phyloP scores from a whole-genome alignment of 2,797 vertebrate genomes.

The Myoxocephalus aenaeus region DNA sequence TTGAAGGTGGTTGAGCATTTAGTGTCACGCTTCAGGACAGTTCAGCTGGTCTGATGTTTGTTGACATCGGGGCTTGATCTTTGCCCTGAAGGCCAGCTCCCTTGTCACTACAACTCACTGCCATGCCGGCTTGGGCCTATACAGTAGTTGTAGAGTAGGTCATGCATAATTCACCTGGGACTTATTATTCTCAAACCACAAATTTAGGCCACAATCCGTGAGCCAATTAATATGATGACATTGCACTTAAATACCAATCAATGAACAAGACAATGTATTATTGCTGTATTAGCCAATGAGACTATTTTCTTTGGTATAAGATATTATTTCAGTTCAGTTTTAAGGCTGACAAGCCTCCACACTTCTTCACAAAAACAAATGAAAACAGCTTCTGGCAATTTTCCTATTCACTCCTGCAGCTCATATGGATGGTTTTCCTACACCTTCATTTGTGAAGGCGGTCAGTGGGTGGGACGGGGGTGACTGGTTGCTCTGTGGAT shows the following conservation, averaged over 20 bases:
- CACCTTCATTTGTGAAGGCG: constrained; percentile 59
- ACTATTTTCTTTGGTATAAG: not conserved
- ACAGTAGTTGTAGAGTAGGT: not conserved
- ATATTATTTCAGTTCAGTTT: constrained; percentile 19
- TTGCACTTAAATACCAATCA: not conserved
- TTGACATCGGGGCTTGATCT: constrained; percentile 1
- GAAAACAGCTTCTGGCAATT: constrained; percentile 40
- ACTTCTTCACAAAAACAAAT: constrained; percentile 25
- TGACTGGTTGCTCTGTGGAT: constrained; percentile 45
- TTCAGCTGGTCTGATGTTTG: not conserved
- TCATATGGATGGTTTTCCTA: constrained; percentile 42
- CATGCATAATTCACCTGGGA: not conserved
- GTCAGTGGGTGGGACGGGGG: constrained; percentile 68
- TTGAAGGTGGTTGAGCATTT: not conserved
- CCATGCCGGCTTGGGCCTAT: not conserved
- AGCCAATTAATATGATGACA: constrained; percentile 7
- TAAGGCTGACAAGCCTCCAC: constrained; percentile 33
- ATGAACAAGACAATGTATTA: not conserved
- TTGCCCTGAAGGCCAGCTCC: constrained; percentile 24
- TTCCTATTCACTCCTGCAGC: constrained; percentile 30
- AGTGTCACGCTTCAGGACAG: not conserved
- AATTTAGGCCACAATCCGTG: constrained; percentile 1
- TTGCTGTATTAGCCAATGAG: not conserved
- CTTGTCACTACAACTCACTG: not conserved
- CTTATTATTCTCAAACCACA: not conserved